Conservation (phyloP, 2,888 invertebrate genomes). For the Meteorus cinctellus region DNA sequence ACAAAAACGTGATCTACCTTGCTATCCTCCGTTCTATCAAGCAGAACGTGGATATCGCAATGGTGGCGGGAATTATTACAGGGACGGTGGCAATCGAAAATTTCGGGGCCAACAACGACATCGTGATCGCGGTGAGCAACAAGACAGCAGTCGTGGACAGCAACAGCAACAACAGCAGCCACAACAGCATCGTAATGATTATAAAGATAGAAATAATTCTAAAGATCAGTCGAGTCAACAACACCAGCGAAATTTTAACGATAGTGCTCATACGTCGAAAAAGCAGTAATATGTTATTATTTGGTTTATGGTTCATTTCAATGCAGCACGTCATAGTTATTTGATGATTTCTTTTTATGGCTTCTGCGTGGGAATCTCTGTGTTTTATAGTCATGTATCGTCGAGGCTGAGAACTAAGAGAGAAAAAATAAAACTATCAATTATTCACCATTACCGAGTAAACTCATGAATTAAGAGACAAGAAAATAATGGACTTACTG, state of each 20-base stretch:
- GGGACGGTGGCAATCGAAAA: slow-evolving; percentile 64
- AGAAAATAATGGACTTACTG: slow-evolving; percentile 10
- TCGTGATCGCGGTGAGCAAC: slow-evolving; percentile 61
- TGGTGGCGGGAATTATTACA: slow-evolving; percentile 59
- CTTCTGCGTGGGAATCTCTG: slow-evolving; percentile 49
- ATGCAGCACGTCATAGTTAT: not conserved
- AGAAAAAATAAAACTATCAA: slow-evolving; percentile 22
- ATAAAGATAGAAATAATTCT: slow-evolving; percentile 57
- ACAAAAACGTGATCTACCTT: slow-evolving; percentile 57
- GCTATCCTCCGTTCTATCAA: slow-evolving; percentile 62
- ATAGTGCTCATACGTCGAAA: slow-evolving; percentile 49
- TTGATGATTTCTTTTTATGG: not conserved
- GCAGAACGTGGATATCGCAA: slow-evolving; percentile 62
- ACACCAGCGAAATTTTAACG: slow-evolving; percentile 46
- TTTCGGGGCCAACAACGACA: slow-evolving; percentile 65
- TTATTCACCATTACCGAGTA: slow-evolving; percentile 45
- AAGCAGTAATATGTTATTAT: slow-evolving; percentile 45
- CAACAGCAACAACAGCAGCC: slow-evolving; percentile 53
- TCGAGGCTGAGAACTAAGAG: slow-evolving; percentile 43
- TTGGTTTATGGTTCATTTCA: not conserved
- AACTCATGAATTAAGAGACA: not conserved
- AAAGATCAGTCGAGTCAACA: slow-evolving; percentile 47
- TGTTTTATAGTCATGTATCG: slow-evolving; percentile 51
- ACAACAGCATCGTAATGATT: slow-evolving; percentile 56
- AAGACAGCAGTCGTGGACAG: slow-evolving; percentile 57